These are phyloP conservation scores for Tachina grossa DNA, from an alignment of 2,888 invertebrate species.

Conservation along the genomic window DNA sequence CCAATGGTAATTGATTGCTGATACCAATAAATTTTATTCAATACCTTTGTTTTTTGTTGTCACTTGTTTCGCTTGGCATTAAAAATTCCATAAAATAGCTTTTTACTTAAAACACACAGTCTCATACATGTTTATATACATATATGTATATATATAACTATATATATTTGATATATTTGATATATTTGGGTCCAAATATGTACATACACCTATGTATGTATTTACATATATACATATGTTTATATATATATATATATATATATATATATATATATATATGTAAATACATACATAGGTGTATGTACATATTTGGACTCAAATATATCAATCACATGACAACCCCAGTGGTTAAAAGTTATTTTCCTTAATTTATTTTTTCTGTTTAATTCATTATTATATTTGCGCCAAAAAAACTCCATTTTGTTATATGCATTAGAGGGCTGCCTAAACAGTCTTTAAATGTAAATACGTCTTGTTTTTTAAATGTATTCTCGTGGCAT, in stretches of 20 bases:
- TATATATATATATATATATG: neutral
- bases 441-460: too few species aligned
- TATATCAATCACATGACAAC: slow-evolving; percentile 72
- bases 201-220: slow-evolving; percentile 22
- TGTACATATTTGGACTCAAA: too few species aligned
- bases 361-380: slow-evolving; percentile 48
- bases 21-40: slow-evolving; percentile 52
- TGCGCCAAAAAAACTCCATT: slow-evolving; percentile 37
- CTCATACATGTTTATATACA: slow-evolving; percentile 23
- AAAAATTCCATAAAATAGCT: too few species aligned
- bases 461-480: too few species aligned
- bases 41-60: slow-evolving; percentile 18
- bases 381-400: slow-evolving; percentile 34
- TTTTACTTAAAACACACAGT: slow-evolving; percentile 16
- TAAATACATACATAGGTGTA: neutral
- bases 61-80: slow-evolving; percentile 20
- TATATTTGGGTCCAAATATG: too few species aligned
- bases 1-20: slow-evolving; percentile 61
- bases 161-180: too few species aligned
- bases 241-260: neutral
- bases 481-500: too few species aligned
- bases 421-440: neutral
- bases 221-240: neutral
- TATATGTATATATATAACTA: neutral
- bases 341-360: slow-evolving; percentile 50